A percentile compares a stretch with the other conserved stretches of the same genome.
Conservation (phyloP, 2,888 invertebrate species). For the Pachydiplax longipennis region DNA sequence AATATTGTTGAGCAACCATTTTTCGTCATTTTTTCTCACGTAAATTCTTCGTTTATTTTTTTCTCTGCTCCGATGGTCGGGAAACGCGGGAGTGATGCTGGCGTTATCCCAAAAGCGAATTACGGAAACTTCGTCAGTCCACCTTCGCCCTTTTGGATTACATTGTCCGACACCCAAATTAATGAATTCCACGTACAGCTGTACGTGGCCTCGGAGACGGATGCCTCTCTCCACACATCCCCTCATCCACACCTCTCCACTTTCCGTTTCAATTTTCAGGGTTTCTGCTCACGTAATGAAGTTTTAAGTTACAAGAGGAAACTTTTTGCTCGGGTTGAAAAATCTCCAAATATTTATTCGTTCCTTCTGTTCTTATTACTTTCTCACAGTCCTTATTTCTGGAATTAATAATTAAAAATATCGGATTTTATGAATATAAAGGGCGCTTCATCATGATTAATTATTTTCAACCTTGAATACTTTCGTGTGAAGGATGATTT, state of each 20-base stretch:
- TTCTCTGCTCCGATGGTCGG: background rate
- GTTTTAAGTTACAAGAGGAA: background rate
- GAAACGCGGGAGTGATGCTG: background rate
- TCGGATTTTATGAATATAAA: background rate
- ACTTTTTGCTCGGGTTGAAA: background rate
- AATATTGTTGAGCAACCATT: background rate
- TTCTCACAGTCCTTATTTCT: background rate
- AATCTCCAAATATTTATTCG: background rate
- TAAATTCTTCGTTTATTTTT: background rate
- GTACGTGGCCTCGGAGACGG: background rate
- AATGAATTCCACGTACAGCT: slow-evolving; percentile 4
- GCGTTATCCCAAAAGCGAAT: background rate
- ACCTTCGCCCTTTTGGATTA: slow-evolving; percentile 9
- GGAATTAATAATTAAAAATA: background rate
- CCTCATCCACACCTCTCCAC: background rate
- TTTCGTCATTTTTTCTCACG: background rate
- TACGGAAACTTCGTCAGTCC: background rate
- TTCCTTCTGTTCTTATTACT: background rate
- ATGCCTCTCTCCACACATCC: background rate
- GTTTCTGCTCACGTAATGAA: background rate
- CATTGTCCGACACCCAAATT: background rate
- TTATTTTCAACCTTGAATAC: background rate
- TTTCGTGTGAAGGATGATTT: background rate
- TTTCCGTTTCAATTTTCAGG: background rate
- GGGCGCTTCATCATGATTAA: background rate